These are phyloP conservation scores for Morpho deidamia DNA, from an alignment of 2,888 invertebrate genomes.

Conservation along the genomic window DNA sequence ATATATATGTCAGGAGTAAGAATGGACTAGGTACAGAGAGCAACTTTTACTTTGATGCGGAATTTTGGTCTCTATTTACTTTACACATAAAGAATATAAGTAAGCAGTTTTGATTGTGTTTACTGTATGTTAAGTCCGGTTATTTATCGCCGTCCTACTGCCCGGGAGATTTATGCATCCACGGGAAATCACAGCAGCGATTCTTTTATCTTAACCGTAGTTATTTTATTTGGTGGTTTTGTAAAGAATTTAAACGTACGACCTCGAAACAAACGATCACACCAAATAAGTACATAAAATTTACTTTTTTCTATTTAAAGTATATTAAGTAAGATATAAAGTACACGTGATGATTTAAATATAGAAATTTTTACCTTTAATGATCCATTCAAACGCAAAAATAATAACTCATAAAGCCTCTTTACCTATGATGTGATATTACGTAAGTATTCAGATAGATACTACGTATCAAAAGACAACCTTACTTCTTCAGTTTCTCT, in stretches of 20 bases:
- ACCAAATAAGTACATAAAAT: not conserved
- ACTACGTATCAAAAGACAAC: too few relatives aligned
- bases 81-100: not conserved
- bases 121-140: slow-evolving; percentile 40
- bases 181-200: slow-evolving; percentile 48
- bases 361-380: too few relatives aligned
- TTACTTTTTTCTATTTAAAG: not conserved
- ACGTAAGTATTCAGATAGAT: too few relatives aligned
- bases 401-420: too few relatives aligned
- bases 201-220: slow-evolving; percentile 40
- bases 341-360: too few relatives aligned
- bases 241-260: slow-evolving; percentile 9
- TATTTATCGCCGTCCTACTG: slow-evolving; percentile 68
- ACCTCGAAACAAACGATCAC: not conserved
- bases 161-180: slow-evolving; percentile 59
- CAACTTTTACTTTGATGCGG: not conserved
- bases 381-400: too few relatives aligned
- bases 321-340: not conserved
- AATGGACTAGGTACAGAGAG: not conserved
- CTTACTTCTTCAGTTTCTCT: too few relatives aligned
- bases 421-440: too few relatives aligned
- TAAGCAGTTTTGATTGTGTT: slow-evolving; percentile 4
- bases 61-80: slow-evolving; percentile 8
- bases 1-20: not conserved
- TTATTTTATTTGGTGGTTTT: slow-evolving; percentile 22